Evolutionary conservation across 2,113 vertebrate genomes (phyloP).

Genomic region (Ovibos moschatus): DNA sequence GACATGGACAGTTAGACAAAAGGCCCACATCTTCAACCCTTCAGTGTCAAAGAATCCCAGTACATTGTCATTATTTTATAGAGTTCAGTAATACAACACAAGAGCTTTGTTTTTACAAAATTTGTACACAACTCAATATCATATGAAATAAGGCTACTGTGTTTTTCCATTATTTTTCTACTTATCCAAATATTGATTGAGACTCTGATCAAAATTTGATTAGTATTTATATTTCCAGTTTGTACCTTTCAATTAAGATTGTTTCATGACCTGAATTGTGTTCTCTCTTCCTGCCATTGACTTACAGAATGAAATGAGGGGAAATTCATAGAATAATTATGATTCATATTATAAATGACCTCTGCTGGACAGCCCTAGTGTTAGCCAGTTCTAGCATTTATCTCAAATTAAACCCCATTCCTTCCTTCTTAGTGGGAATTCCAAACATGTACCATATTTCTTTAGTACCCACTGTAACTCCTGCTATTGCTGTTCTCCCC

Average conservation of each 20-base stretch:
- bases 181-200: neutral
- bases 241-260: neutral
- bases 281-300: neutral
- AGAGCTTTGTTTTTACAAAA: neutral
- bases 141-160: neutral
- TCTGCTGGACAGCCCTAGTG: neutral
- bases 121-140: neutral
- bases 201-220: neutral
- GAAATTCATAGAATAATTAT: neutral
- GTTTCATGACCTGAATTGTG: neutral
- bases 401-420: neutral
- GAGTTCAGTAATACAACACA: neutral
- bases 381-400: neutral
- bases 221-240: neutral
- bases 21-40: neutral
- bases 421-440: neutral
- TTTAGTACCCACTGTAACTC: neutral
- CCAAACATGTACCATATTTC: neutral
- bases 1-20: neutral
- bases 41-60: neutral
- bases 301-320: neutral
- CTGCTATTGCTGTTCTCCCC: neutral
- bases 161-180: neutral
- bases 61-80: neutral
- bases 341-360: neutral